Evolutionary conservation across 1,140 invertebrate species (phyloP).

Genomic region (Phymorhynchus buccinoides): DNA sequence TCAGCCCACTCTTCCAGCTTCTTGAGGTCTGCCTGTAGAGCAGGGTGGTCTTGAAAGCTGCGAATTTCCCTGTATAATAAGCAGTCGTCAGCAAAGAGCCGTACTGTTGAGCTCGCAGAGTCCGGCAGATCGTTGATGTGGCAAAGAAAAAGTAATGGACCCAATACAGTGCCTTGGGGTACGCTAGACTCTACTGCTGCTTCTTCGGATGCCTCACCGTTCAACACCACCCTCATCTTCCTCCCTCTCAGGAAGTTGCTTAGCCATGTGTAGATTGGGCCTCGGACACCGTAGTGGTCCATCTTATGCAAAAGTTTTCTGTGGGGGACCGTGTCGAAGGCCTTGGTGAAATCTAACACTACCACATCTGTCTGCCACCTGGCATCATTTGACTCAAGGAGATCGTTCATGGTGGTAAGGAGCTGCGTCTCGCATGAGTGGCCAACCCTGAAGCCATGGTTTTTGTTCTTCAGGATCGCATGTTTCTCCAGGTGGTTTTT

Average conservation of each 20-base stretch:
- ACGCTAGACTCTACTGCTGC: not conserved
- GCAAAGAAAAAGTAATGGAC: not conserved
- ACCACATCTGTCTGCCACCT: constrained; percentile 13
- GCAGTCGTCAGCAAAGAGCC: not conserved
- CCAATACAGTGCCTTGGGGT: constrained; percentile 14
- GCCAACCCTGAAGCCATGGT: constrained; percentile 47
- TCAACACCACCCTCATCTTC: not conserved
- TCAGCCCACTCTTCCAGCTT: no score
- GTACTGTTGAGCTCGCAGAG: not conserved
- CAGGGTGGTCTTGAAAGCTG: not conserved
- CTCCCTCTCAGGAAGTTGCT: not conserved
- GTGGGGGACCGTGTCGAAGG: constrained; percentile 27
- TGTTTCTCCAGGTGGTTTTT: no score
- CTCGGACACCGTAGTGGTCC: not conserved
- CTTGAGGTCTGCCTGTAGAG: constrained; percentile 30
- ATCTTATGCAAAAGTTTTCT: constrained; percentile 12
- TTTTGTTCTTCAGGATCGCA: constrained; percentile 42
- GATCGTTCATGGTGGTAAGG: constrained; percentile 39
- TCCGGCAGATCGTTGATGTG: constrained; percentile 1
- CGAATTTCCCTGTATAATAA: no score
- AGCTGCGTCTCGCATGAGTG: constrained; percentile 47
- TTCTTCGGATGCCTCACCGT: not conserved
- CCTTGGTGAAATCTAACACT: constrained; percentile 17
- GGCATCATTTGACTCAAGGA: constrained; percentile 8
- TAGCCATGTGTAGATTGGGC: not conserved